Conservation (phyloP, 2,113 vertebrate genomes). For the Perognathus longimembris region DNA sequence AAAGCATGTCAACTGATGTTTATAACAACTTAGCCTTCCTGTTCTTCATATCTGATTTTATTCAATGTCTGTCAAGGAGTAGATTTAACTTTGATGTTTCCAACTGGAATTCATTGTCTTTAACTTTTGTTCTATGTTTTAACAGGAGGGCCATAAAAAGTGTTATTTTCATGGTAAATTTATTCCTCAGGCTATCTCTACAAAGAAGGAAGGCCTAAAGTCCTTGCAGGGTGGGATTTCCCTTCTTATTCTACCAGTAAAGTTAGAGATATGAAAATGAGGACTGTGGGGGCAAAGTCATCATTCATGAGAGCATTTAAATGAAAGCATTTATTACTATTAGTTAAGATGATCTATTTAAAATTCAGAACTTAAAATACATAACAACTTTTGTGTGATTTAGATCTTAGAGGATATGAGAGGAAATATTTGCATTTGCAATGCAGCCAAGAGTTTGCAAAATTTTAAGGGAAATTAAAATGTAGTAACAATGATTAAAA, state of each 20-base stretch:
- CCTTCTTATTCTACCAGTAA: conserved; percentile 54
- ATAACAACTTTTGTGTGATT: conserved; percentile 26
- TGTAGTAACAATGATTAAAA: conserved; percentile 48
- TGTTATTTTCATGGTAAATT: conserved; percentile 71
- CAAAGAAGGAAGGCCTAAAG: conserved; percentile 60
- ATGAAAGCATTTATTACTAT: conserved; percentile 70
- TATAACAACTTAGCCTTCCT: conserved; percentile 64
- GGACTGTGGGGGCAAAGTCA: conserved; percentile 34
- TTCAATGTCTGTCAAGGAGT: conserved; percentile 79
- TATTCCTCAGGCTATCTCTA: conserved; percentile 66
- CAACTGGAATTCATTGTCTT: conserved; percentile 71
- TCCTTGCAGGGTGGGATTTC: conserved; percentile 62
- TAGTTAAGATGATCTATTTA: conserved; percentile 49
- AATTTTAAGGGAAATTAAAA: conserved; percentile 63
- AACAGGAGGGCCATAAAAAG: conserved; percentile 65
- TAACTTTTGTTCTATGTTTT: conserved; percentile 73
- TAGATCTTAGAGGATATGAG: neutral
- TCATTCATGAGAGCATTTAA: conserved; percentile 61
- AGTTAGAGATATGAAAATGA: conserved; percentile 47
- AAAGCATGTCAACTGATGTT: conserved; percentile 79
- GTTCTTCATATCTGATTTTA: conserved; percentile 77
- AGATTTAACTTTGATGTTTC: conserved; percentile 79
- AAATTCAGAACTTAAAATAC: conserved; percentile 66
- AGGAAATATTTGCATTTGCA: conserved; percentile 48
- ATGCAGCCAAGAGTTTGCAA: conserved; percentile 36